Evolutionary conservation across 2,113 vertebrate species (phyloP), one percentile per base, ranked within the genome.

Genomic region (Lycocorax pyrrhopterus): DNA sequence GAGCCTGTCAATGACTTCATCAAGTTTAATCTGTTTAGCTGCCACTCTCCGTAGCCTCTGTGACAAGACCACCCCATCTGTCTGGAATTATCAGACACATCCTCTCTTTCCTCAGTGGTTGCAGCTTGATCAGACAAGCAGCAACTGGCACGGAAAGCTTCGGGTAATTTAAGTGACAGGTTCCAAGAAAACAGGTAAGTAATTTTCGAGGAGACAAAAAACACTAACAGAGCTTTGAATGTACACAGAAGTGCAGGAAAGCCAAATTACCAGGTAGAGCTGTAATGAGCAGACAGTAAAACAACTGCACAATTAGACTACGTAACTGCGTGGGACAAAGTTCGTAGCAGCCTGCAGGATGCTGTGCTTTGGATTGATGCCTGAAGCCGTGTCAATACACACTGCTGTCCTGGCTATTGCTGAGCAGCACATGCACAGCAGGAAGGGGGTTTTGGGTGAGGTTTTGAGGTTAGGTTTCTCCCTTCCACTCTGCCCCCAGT

Each of bases 11-110:
- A 78, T 58, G 69, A 91, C 87, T 95, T 94, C 85, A 95, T 96
- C 74, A 75, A 84, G 73, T 94, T 84, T 93, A 96, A 96, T 92
- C 67, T 87, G n/a, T 92, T 94, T 80, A 82, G 81, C 81, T 96
- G 90, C 53, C 72, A 43, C 44, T 87, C 53, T 92, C 79, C 3
- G 4, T 43, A 87, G 46, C 84, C 74, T 86, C 74, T 85, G 60
- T 91, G 77, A 83, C 74, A 94, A 95, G 56, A 97, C 68, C 79
- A 85, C 49, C 87, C 92, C 85, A 91, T 93, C 96, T 93, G 85
- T 87, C 59, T 49, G 76, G 69, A 93, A 89, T 90, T 92, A 84
- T 30, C 59, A 90, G 59, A 81, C 78, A 87, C 53, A 72, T 91
- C 53, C 62, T 83, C 78, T 76, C 43, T 72, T 85, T 62, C 63